These are phyloP conservation scores for Lordiphosa clarofinis DNA, from an alignment of 1,140 invertebrate species.

Conservation along the genomic window DNA sequence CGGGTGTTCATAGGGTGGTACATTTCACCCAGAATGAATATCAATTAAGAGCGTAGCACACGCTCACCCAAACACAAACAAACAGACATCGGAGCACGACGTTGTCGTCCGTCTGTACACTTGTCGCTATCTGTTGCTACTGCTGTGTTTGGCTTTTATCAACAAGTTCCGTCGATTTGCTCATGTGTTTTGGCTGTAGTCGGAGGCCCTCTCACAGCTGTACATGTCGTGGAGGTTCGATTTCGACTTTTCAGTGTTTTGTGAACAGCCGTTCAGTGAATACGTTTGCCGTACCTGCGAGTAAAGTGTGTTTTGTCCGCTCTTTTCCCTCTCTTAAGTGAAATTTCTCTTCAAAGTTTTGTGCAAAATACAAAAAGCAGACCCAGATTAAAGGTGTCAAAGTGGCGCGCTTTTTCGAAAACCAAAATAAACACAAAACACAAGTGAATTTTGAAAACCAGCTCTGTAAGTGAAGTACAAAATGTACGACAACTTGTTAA, in stretches of 20 bases:
- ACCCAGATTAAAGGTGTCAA: slow-evolving; percentile 1
- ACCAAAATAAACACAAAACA: slow-evolving; percentile 2
- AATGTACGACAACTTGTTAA: slow-evolving; percentile 4
- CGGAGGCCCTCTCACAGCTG: slow-evolving; percentile 9
- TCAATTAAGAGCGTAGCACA: too few relatives aligned
- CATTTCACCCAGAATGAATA: too few relatives aligned
- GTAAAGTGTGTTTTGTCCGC: slow-evolving; percentile 28
- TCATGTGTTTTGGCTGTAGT: too few relatives aligned
- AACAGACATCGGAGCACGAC: too few relatives aligned
- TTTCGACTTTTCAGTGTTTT: slow-evolving; percentile 55
- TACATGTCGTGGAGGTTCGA: slow-evolving; percentile 15
- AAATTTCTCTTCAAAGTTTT: slow-evolving; percentile 8
- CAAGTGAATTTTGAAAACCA: not conserved
- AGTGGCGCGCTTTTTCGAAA: slow-evolving; percentile 38
- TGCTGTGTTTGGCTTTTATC: too few relatives aligned
- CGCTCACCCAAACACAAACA: too few relatives aligned
- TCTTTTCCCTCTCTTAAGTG: slow-evolving; percentile 21
- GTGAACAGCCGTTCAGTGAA: slow-evolving; percentile 60
- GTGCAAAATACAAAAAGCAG: slow-evolving; percentile 1
- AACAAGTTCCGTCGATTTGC: too few relatives aligned
- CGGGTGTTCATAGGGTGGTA: too few relatives aligned
- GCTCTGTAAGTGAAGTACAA: slow-evolving; percentile 4
- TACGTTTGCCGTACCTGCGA: slow-evolving; percentile 4
- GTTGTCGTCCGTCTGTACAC: too few relatives aligned
- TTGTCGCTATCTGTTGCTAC: too few relatives aligned